Evolutionary conservation across 2,888 invertebrate genomes (phyloP).

Genomic region (Lamproptera curius): DNA sequence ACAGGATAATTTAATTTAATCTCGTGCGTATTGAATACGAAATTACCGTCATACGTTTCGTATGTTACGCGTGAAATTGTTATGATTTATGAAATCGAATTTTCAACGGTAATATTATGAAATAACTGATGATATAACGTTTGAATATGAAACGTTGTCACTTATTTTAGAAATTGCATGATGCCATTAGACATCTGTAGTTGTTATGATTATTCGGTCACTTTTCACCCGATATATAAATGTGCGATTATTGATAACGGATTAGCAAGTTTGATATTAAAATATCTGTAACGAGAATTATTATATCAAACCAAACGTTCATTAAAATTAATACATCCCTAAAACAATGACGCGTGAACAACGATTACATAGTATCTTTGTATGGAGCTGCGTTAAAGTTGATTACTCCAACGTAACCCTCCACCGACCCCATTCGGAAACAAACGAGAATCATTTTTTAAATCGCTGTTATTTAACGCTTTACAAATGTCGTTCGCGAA

Average conservation of each 20-base stretch:
- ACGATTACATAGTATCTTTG: slow-evolving; percentile 9
- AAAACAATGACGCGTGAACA: slow-evolving; percentile 13
- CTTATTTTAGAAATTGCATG: too few species aligned
- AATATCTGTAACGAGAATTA: too few species aligned
- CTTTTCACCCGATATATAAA: too few species aligned
- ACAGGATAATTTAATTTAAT: slow-evolving; percentile 6
- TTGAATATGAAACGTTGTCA: too few species aligned
- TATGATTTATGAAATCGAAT: too few species aligned
- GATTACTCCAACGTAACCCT: background rate
- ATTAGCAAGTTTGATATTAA: too few species aligned
- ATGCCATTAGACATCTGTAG: too few species aligned
- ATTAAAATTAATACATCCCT: background rate
- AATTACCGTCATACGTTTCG: background rate
- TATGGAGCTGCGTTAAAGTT: slow-evolving; percentile 4
- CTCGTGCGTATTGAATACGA: background rate
- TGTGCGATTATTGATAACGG: too few species aligned
- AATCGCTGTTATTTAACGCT: slow-evolving; percentile 10
- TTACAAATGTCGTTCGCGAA: slow-evolving; percentile 8
- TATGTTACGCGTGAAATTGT: background rate
- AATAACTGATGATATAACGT: too few species aligned
- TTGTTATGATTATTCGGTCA: too few species aligned
- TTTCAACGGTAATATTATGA: too few species aligned
- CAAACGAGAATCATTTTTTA: slow-evolving; percentile 10
- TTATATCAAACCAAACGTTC: too few species aligned
- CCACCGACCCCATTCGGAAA: slow-evolving; percentile 7